Conservation (phyloP, 2,888 invertebrate species). For the Melinopterus prodromus region DNA sequence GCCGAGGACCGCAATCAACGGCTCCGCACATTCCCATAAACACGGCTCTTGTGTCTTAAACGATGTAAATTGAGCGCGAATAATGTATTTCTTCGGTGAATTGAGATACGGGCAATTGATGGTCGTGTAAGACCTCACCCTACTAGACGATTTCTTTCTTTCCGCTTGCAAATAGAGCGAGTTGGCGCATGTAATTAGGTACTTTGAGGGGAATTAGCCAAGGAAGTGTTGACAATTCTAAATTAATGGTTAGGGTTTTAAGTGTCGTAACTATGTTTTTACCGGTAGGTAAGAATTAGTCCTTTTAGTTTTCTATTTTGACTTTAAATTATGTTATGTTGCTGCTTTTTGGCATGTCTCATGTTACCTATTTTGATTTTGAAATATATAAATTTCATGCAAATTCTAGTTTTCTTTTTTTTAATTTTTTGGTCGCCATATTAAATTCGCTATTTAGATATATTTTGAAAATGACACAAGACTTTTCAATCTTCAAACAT, state of each 20-base stretch:
- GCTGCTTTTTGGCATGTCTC: too few relatives aligned
- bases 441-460: too few relatives aligned
- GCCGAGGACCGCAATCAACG: conserved; percentile 7
- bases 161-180: background rate
- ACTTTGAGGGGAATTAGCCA: background rate
- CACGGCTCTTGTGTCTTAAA: conserved; percentile 23
- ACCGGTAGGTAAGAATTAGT: too few relatives aligned
- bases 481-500: too few relatives aligned
- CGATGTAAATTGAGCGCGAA: conserved; percentile 26
- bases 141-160: background rate
- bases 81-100: conserved; percentile 24
- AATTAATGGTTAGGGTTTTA: background rate
- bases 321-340: too few relatives aligned
- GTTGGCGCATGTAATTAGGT: background rate
- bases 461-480: too few relatives aligned
- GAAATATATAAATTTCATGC: too few relatives aligned
- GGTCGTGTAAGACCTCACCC: background rate
- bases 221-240: background rate
- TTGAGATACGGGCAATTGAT: conserved; percentile 5
- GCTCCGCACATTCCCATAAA: conserved; percentile 15
- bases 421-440: too few relatives aligned
- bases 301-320: too few relatives aligned
- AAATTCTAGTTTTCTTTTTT: too few relatives aligned
- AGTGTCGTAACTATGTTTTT: too few relatives aligned
- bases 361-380: too few relatives aligned